A percentile compares a stretch with the other conserved stretches of the same genome.
These are phyloP conservation scores for Leguminivora glycinivorella DNA, from an alignment of 1,140 invertebrate species.

Conservation along the genomic window DNA sequence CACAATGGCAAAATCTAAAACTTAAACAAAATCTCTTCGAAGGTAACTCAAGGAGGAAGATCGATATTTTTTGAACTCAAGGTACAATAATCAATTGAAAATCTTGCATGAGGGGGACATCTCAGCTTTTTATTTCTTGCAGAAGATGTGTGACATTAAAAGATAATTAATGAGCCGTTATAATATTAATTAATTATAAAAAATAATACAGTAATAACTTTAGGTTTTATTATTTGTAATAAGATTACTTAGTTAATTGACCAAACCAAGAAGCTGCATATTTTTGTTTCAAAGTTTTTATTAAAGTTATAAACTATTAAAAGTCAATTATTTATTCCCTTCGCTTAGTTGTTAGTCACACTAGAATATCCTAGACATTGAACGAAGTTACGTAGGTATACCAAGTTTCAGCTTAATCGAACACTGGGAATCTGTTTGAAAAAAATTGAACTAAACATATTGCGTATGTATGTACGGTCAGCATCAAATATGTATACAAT, in stretches of 20 bases:
- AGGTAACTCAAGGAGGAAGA: slow-evolving; percentile 15
- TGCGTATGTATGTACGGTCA: too few species aligned
- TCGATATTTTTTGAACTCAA: slow-evolving; percentile 21
- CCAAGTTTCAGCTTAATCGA: too few species aligned
- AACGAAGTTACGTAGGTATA: background rate
- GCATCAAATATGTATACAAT: too few species aligned
- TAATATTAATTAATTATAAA: slow-evolving; percentile 20
- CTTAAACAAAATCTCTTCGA: slow-evolving; percentile 20
- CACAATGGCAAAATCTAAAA: slow-evolving; percentile 22
- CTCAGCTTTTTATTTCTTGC: slow-evolving; percentile 12
- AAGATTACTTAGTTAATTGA: background rate
- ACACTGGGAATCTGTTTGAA: too few species aligned
- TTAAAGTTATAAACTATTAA: slow-evolving; percentile 14
- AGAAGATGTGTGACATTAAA: slow-evolving; percentile 20
- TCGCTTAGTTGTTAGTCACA: background rate
- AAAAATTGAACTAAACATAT: too few species aligned
- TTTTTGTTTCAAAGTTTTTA: slow-evolving; percentile 7
- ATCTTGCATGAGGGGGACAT: slow-evolving; percentile 15
- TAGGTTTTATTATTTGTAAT: background rate
- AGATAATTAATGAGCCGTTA: slow-evolving; percentile 2
- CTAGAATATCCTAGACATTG: background rate
- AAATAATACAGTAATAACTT: too few species aligned
- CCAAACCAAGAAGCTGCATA: slow-evolving; percentile 3
- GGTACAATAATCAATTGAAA: slow-evolving; percentile 15
- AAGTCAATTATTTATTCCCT: background rate